Evolutionary conservation across 1,140 invertebrate genomes (phyloP).

Genomic region (Zaprionus ghesquierei): DNA sequence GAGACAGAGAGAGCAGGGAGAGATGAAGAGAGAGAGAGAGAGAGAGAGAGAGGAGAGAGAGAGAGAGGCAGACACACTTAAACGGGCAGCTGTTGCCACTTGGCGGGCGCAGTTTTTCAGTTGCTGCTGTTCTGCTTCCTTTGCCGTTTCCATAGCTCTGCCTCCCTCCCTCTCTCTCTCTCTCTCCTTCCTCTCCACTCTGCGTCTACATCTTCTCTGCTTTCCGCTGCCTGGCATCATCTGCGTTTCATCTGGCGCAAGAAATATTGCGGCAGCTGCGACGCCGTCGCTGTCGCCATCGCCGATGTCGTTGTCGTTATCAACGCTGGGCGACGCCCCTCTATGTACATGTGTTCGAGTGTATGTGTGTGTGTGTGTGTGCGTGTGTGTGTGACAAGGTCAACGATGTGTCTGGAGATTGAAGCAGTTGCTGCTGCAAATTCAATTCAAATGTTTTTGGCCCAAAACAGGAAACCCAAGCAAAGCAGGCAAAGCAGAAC

Average conservation of each 20-base stretch:
- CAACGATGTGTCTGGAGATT: conserved; percentile 64
- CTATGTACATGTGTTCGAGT: not conserved
- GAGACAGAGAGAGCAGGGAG: not conserved
- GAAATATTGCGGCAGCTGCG: conserved; percentile 80
- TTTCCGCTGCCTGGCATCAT: conserved; percentile 59
- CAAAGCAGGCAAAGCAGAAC: conserved; percentile 12
- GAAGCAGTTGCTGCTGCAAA: conserved; percentile 59
- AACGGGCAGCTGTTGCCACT: conserved; percentile 66
- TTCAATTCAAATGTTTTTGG: conserved; percentile 74
- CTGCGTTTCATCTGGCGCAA: conserved; percentile 76
- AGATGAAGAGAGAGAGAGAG: not conserved
- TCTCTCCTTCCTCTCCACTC: not conserved
- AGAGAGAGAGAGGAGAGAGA: not conserved
- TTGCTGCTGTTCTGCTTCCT: conserved; percentile 29
- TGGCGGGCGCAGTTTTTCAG: conserved; percentile 64
- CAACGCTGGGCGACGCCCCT: conserved; percentile 50
- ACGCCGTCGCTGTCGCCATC: conserved; percentile 43
- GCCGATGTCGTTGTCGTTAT: conserved; percentile 5
- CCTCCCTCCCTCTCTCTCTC: not conserved
- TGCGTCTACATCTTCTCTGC: not conserved
- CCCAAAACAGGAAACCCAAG: conserved; percentile 36
- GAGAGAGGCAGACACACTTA: conserved; percentile 11
- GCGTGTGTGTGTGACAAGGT: conserved; percentile 64
- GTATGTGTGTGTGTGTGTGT: not conserved
- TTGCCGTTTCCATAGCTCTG: not conserved